Percentiles rank a stretch among this genome's conserved stretches.
Evolutionary conservation across 2,113 vertebrate genomes (phyloP).

Genomic region (Platysteira castanea): DNA sequence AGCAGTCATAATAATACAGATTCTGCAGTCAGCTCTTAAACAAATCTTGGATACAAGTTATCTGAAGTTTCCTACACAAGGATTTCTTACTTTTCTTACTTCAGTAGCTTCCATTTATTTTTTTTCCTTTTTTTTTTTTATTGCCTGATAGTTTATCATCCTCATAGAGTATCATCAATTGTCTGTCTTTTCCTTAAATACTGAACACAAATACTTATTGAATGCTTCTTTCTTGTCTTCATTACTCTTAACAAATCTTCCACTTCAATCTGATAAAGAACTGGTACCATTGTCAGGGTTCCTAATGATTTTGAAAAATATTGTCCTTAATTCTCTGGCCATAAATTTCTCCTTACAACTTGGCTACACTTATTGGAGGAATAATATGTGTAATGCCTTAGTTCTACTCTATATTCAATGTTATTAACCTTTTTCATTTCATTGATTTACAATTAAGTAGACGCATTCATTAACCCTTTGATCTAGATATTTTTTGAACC

Average conservation of each 20-base stretch:
- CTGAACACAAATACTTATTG: neutral
- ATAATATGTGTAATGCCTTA: neutral
- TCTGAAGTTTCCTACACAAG: neutral
- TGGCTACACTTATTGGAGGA: neutral
- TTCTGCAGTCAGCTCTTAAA: neutral
- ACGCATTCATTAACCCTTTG: neutral
- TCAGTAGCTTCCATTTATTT: neutral
- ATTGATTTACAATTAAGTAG: neutral
- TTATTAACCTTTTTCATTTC: neutral
- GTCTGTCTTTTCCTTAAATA: constrained; percentile 17
- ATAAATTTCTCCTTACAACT: constrained; percentile 19
- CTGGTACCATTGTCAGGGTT: neutral
- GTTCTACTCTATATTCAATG: neutral
- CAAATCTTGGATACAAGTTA: neutral
- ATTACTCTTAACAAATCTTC: constrained; percentile 10
- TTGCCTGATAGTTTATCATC: neutral
- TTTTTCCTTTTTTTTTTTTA: neutral
- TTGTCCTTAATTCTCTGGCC: neutral
- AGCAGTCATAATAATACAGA: neutral
- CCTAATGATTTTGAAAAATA: constrained; percentile 24
- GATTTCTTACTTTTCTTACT: neutral
- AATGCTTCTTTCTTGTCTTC: neutral
- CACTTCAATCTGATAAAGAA: neutral
- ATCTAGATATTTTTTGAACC: neutral
- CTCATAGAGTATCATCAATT: neutral